Evolutionary conservation across 53 echinoderm and acorn worm genomes (phyloP).

Genomic region (Astropecten irregularis): DNA sequence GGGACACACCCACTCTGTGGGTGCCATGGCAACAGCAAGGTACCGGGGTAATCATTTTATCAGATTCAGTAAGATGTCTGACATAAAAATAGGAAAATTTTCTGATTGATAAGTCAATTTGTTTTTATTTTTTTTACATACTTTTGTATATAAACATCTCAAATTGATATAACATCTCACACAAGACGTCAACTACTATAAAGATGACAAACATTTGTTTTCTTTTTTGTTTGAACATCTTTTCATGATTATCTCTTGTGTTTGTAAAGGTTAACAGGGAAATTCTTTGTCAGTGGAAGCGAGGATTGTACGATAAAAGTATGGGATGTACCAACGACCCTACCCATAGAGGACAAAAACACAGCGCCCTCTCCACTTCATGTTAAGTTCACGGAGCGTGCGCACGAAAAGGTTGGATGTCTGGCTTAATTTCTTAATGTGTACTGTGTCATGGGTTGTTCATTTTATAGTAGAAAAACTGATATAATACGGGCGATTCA

Average conservation of each 20-base stretch:
- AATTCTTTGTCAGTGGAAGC: conserved; percentile 88
- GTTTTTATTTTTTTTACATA: neutral
- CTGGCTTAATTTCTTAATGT: neutral
- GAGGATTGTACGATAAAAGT: conserved; percentile 93
- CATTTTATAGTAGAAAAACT: too few relatives aligned
- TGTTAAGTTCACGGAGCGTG: conserved; percentile 82
- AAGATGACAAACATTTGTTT: too few relatives aligned
- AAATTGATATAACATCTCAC: too few relatives aligned
- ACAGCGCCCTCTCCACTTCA: conserved; percentile 42
- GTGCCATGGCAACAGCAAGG: conserved; percentile 75
- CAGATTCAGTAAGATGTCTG: too few relatives aligned
- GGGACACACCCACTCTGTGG: conserved; percentile 95
- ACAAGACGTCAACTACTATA: too few relatives aligned
- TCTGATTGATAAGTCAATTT: too few relatives aligned
- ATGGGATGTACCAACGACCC: conserved; percentile 76
- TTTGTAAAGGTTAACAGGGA: conserved; percentile 69
- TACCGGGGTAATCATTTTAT: too few relatives aligned
- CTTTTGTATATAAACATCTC: neutral
- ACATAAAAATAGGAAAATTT: too few relatives aligned
- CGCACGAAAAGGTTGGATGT: conserved; percentile 92
- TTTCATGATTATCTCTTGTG: conserved; percentile 7
- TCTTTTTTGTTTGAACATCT: too few relatives aligned
- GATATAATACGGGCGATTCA: too few relatives aligned
- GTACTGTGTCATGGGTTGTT: too few relatives aligned
- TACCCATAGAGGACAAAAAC: conserved; percentile 23